phyloP scores from a whole-genome alignment of 1,140 invertebrate species.

The Drosophila lini region DNA sequence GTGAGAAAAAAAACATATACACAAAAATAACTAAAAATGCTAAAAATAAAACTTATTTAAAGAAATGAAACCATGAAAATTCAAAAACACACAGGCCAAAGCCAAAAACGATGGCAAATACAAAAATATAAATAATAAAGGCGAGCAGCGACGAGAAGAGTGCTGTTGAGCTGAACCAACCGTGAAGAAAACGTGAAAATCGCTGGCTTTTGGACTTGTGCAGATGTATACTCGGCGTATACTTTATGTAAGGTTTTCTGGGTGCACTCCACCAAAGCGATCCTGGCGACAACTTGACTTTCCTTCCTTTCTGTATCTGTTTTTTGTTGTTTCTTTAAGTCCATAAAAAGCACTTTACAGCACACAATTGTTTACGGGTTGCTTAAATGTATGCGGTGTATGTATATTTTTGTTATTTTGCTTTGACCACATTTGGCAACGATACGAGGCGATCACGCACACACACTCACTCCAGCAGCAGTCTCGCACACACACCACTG shows the following conservation, averaged over 20 bases:
- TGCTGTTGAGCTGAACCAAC: slow-evolving; percentile 29
- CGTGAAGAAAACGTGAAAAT: slow-evolving; percentile 23
- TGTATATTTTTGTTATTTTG: slow-evolving; percentile 35
- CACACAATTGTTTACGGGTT: slow-evolving; percentile 25
- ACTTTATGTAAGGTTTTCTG: slow-evolving; percentile 27
- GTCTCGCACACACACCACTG: slow-evolving; percentile 39
- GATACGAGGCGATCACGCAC: slow-evolving; percentile 44
- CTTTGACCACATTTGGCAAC: slow-evolving; percentile 80
- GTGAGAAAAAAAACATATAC: slow-evolving; percentile 68
- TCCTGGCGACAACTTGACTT: slow-evolving; percentile 50
- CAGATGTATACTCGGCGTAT: slow-evolving; percentile 41
- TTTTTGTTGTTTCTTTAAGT: slow-evolving; percentile 12
- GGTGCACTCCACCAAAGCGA: slow-evolving; percentile 14
- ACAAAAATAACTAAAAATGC: slow-evolving; percentile 79
- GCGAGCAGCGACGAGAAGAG: slow-evolving; percentile 23
- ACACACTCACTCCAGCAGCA: slow-evolving; percentile 40
- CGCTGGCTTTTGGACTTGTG: slow-evolving; percentile 48
- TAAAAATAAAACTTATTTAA: slow-evolving; percentile 83
- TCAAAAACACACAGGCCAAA: slow-evolving; percentile 72
- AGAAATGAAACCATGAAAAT: slow-evolving; percentile 81
- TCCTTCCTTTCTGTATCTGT: slow-evolving; percentile 24
- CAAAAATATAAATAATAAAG: slow-evolving; percentile 78
- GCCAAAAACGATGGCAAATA: slow-evolving; percentile 67
- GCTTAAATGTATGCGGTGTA: slow-evolving; percentile 12
- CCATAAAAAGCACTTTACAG: slow-evolving; percentile 79